Evolutionary conservation across 2,888 invertebrate species (phyloP), one percentile per base, ranked within the genome.

Genomic region (Parascotia fuliginaria): DNA sequence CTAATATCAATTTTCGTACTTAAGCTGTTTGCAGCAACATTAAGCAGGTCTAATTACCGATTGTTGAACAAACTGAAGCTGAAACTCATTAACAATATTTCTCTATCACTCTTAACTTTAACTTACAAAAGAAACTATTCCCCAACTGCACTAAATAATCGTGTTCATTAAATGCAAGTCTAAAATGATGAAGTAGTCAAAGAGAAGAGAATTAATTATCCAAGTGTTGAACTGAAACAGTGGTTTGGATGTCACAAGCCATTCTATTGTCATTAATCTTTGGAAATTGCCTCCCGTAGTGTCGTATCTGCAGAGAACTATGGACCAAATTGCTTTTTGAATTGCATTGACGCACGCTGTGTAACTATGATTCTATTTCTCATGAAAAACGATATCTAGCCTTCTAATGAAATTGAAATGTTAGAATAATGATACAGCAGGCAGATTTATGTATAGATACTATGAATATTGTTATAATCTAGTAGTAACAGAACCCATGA

Each of bases 251-350:
- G 68, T 70, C 71, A 65, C 44, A 57, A 65, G 59, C 71, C 57
- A 63, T 71, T 65, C 55, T 13, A 59, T 57, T 57, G 65, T 63
- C 73, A 70, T 68, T 64, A 68, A 68, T 68, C 78, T 77, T 75
- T 68, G 64, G 69, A 69, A 69, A 79, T 72, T 70, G 67, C 73
- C 54, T 53, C 28, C 41, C 22, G 44, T 56, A 44, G 53, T 50
- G 49, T 29, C 41, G 41, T 50, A 53, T 54, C 62, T 68, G 50
- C 38, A 52, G 44, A 50, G 56, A 57, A 65, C 48, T 58, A 71
- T 68, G 69, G 37, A 56, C 58, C 54, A 72, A 75, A 79, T 79
- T 75, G 68, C 74, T 64, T 71, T 75, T 77, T 72, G 68, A 75
- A 65, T 75, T 64, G 52, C 58, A 64, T 65, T 55, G 62, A 49